Base-by-base conservation (phyloP, 2,113 vertebrate species). In the Neodon shergylaensis region DNA sequence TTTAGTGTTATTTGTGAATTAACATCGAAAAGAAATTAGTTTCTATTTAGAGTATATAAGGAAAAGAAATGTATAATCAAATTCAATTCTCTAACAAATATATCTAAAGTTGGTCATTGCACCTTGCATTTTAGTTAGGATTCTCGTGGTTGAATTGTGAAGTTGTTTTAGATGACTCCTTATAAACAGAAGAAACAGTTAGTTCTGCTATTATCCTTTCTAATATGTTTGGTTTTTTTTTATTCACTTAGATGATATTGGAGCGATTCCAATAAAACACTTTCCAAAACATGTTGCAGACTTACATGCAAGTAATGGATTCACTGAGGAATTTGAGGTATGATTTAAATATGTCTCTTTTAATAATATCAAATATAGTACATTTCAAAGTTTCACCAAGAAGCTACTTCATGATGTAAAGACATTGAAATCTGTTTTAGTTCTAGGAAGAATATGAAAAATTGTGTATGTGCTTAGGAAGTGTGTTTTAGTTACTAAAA, bases 271-370 rank as follows among this genome's bases (percentile, higher is more conserved):
- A 91, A 98, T 99, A 98, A 99, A 99, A 97, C 98, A 99, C 96
- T 99, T 99, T 97, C 99, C 99, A 94, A 98, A 99, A 97, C 99
- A 99, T 88, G 99, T 99, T 94, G 98, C 98, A 86, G 99, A 99
- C 89, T 99, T 99, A 96, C 99, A 99, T 98, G 98, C 99, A 98
- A 99, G 98, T 94, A 98, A 97, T 97, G 99, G 99, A 74, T 99
- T 99, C 98, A 98, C 99, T 77, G 98, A 98, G 98, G 99, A 99
- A 98, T 99, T 99, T 98, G 99, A 99, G 99, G 99, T 99, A 99
- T 88, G 98, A 95, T 92, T 98, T 91, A 97, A 94, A 78, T 87
- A 94, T 6, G 14, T 97, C 72, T 97, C 26, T 95, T 97, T 95
- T 83, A 98, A 92, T 93, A 81, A 94, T 97, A 58, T 76, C 92